phyloP scores from a whole-genome alignment of 2,888 invertebrate genomes.

The Danaus chrysippus region DNA sequence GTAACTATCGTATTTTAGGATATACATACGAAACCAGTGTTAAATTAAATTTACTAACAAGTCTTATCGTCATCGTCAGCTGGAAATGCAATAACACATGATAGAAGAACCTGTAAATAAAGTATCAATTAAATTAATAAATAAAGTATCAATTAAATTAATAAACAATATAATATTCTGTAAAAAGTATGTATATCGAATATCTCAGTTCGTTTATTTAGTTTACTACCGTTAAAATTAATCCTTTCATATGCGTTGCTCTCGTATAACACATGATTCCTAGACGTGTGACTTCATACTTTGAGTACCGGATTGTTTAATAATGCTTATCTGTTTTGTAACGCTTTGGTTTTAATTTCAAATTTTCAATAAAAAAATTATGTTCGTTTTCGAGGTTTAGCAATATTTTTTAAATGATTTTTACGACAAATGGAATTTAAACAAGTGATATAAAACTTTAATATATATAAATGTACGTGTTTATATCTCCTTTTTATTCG shows the following conservation, averaged over 20 bases:
- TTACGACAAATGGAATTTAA: conserved; percentile 4
- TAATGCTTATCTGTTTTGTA: conserved; percentile 31
- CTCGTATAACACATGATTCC: conserved; percentile 19
- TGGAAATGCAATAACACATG: conserved; percentile 35
- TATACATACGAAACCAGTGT: background rate
- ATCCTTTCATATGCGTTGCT: conserved; percentile 37
- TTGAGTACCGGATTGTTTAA: background rate
- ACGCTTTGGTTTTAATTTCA: conserved; percentile 53
- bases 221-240: conserved; percentile 45
- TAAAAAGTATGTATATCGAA: background rate
- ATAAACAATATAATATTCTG: background rate
- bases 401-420: conserved; percentile 40
- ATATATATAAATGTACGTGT: background rate
- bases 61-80: conserved; percentile 40
- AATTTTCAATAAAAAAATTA: conserved; percentile 16
- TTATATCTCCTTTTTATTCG: conserved; percentile 11
- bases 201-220: background rate
- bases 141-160: background rate
- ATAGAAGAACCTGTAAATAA: conserved; percentile 36
- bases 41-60: conserved; percentile 37
- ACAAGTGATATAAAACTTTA: background rate
- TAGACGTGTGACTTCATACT: conserved; percentile 1
- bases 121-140: conserved; percentile 6
- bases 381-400: conserved; percentile 33
- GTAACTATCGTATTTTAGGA: background rate